These are phyloP conservation scores for Macroglossus sobrinus DNA, from an alignment of 2,113 vertebrate genomes.

Conservation along the genomic window DNA sequence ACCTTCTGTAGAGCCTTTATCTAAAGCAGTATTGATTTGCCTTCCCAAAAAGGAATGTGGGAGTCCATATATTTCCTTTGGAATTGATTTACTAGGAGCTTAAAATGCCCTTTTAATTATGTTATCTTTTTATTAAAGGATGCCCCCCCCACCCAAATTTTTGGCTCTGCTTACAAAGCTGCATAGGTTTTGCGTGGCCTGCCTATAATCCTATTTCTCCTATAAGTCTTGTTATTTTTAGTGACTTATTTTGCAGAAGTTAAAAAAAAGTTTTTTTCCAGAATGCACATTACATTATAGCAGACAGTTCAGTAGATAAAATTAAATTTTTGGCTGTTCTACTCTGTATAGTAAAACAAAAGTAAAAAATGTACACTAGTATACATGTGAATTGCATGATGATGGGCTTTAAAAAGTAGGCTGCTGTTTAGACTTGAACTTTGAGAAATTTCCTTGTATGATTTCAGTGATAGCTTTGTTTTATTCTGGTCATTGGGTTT, in stretches of 20 bases:
- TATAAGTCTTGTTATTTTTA: not conserved
- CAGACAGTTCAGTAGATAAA: not conserved
- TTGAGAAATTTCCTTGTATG: not conserved
- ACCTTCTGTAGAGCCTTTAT: not conserved
- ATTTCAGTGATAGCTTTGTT: not conserved
- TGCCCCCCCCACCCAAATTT: no score
- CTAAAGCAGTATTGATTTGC: not conserved
- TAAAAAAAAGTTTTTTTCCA: not conserved
- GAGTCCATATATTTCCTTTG: not conserved
- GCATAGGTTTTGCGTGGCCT: not conserved
- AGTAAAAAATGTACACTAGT: not conserved
- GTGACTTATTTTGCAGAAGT: not conserved
- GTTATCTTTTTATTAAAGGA: conserved; percentile 22
- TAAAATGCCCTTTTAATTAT: not conserved
- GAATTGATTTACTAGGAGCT: not conserved
- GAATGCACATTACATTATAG: not conserved
- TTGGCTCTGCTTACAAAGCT: not conserved
- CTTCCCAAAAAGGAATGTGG: not conserved
- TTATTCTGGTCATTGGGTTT: conserved; percentile 34
- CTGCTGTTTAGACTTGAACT: not conserved
- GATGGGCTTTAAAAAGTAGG: conserved; percentile 36
- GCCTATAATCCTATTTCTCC: not conserved
- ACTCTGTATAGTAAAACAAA: not conserved
- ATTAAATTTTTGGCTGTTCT: conserved; percentile 29
- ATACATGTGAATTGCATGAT: conserved; percentile 55